Base-by-base conservation (phyloP, 2,888 invertebrate species). In the Sphaerophoria taeniata region DNA sequence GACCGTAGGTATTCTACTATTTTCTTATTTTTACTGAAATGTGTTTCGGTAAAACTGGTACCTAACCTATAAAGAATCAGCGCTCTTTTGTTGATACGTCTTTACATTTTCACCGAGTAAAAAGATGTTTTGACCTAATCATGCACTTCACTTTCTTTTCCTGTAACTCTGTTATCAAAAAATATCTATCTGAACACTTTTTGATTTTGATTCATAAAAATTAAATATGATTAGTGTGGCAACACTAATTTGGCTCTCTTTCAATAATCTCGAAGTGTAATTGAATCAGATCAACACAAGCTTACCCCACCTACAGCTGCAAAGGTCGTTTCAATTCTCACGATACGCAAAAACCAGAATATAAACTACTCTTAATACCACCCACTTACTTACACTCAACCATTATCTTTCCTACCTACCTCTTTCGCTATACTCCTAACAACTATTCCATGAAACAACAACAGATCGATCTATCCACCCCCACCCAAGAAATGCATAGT, bases 241-340 rank as follows among this genome's bases (percentile, higher is more conserved):
- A 83, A 69, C 83, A 70, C 83, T 65, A 1, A 9, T 6, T 36
- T 33, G 7, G 6, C n/a, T 45, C 60, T 61, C 33, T 55, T 56
- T 14, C 6, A 51, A 53, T 53, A 31, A 24, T 24, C 24, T 31
- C 51, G 49, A 51, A 70, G 73, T 61, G 76, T 81, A 85, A 85
- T 85, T 85, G 80, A 85, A 85, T 81, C 81, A 77, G 73, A 85
- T 63, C 43, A 60, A 63, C 70, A 85, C 81, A 85, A 76, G 70
- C 61, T 61, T 45, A 75, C 76, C 76, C 73, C 24, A 24, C 24
- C 24, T 9, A 81, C 73, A 81, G 76, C 81, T 76, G 76, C 76
- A 81, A 81, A 77, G 76, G 85, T 81, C 81, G 63, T 73, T 77
- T 69, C n/a, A 33, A 61, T 77, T 85, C 81, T 65, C 81, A 81